Evolutionary conservation across 2,113 vertebrate species (phyloP).

Genomic region (Suricata suricatta): DNA sequence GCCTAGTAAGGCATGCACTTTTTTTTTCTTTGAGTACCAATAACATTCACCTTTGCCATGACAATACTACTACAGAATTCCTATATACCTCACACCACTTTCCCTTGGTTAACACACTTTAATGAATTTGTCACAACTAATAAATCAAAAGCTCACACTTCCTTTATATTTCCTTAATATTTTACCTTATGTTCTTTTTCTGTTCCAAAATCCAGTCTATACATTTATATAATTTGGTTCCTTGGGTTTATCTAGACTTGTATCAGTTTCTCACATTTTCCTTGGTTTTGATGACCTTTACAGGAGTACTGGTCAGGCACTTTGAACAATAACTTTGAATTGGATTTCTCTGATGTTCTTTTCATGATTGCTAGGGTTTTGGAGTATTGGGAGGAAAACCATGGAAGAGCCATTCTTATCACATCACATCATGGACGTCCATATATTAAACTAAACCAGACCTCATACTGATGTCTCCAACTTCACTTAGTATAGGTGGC

Average conservation of each 20-base stretch:
- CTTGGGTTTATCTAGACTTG: not conserved
- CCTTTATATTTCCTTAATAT: not conserved
- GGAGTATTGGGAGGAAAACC: not conserved
- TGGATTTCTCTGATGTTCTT: not conserved
- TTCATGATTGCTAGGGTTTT: not conserved
- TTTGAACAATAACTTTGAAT: not conserved
- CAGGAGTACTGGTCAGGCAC: not conserved
- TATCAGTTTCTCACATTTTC: not conserved
- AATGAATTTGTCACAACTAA: not conserved
- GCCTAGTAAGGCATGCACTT: accelerated
- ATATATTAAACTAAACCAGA: not conserved
- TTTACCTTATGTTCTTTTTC: not conserved
- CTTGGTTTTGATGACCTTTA: not conserved
- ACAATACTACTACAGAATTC: not conserved
- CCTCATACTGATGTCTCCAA: not conserved
- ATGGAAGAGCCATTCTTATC: not conserved
- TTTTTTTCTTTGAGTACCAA: not conserved
- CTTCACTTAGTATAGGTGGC: not conserved
- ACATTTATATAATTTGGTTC: not conserved
- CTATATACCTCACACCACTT: accelerated
- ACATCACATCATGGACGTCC: not conserved
- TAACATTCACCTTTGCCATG: not conserved
- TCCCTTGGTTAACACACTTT: not conserved
- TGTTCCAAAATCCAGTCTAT: not conserved
- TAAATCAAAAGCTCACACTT: not conserved